A percentile compares a stretch with the other conserved stretches of the same genome.
These are phyloP conservation scores for Gadus chalcogrammus DNA, from an alignment of 2,113 vertebrate species.

Conservation along the genomic window DNA sequence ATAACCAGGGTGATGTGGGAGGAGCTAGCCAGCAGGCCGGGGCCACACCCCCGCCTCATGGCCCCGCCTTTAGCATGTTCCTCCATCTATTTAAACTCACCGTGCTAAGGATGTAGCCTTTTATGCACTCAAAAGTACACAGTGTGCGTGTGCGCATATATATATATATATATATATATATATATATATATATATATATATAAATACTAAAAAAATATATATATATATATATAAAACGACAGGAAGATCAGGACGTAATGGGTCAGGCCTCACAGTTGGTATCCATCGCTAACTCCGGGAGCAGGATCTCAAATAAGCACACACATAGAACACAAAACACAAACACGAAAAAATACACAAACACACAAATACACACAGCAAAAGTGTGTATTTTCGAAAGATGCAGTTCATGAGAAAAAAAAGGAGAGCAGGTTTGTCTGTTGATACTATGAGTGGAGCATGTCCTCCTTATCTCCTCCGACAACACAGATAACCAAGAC, in stretches of 20 bases:
- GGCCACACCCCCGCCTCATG: constrained; percentile 13
- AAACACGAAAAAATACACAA: no score
- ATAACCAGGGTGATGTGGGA: constrained; percentile 62
- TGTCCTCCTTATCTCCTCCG: constrained; percentile 30
- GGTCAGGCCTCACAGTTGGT: constrained; percentile 30
- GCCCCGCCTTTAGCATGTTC: constrained; percentile 31
- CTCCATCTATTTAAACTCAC: constrained; percentile 47
- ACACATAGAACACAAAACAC: constrained; percentile 13
- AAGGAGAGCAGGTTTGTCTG: constrained; percentile 30
- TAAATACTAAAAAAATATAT: no score
- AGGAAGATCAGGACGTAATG: constrained; percentile 35
- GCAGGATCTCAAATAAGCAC: constrained; percentile 15
- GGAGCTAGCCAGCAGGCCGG: background rate
- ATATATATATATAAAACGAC: background rate
- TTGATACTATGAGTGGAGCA: constrained; percentile 45
- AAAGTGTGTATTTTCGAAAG: background rate
- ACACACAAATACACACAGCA: constrained; percentile 10
- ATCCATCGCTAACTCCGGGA: no score
- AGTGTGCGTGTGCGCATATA: background rate
- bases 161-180: no score
- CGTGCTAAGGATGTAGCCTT: constrained; percentile 30
- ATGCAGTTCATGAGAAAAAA: background rate
- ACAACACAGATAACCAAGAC: constrained; percentile 36
- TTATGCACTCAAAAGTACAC: constrained; percentile 26
- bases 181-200: no score